Evolutionary conservation across 2,888 invertebrate species (phyloP).

Genomic region (Campaea margaritaria): DNA sequence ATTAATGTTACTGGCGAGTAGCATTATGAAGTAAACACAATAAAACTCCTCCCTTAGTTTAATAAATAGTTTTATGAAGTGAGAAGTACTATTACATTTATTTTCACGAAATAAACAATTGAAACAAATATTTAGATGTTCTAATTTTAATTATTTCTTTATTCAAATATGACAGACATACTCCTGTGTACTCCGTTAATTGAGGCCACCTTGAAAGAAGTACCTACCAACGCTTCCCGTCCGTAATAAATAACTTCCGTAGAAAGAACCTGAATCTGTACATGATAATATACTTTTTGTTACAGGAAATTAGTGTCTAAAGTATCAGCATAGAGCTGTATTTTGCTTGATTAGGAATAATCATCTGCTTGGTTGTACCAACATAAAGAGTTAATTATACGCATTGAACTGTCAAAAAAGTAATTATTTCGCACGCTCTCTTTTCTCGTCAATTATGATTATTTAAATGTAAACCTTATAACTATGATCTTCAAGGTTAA

Average conservation of each 20-base stretch:
- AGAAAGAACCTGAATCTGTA: constrained; percentile 7
- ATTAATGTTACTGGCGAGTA: no score
- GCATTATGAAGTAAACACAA: no score
- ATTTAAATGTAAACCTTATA: background rate
- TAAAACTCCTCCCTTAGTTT: no score
- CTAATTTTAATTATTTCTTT: no score
- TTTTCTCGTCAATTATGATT: constrained; percentile 49
- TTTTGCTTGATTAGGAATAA: constrained; percentile 7
- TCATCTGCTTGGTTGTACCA: constrained; percentile 30
- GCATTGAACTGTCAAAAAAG: constrained; percentile 61
- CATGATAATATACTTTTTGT: background rate
- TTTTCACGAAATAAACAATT: no score
- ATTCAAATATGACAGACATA: no score
- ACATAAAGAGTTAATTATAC: constrained; percentile 54
- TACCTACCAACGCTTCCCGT: background rate
- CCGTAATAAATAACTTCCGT: constrained; percentile 6
- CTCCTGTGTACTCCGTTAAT: background rate
- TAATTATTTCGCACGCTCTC: constrained; percentile 69
- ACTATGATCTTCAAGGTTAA: constrained; percentile 27
- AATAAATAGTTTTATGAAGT: no score
- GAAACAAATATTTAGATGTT: no score
- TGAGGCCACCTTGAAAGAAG: no score
- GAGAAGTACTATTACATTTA: no score
- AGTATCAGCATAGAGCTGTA: background rate
- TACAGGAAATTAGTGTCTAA: background rate